Percentiles rank a stretch among this genome's conserved stretches.
Conservation (phyloP, 1,140 invertebrate species). For the Cydia strobilella region DNA sequence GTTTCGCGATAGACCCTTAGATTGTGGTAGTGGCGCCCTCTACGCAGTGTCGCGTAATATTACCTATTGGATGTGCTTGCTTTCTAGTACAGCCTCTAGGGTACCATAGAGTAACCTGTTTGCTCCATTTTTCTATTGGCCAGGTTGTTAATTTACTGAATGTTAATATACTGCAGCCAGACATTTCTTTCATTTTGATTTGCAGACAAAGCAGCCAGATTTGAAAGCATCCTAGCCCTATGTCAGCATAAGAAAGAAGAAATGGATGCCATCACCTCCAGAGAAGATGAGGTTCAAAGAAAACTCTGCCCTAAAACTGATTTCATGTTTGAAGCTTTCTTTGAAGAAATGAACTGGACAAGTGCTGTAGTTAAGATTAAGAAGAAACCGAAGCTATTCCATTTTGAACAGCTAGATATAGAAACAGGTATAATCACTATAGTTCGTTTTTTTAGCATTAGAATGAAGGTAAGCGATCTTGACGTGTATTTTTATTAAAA, state of each 20-base stretch:
- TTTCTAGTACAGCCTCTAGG: no score
- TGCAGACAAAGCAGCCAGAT: conserved; percentile 59
- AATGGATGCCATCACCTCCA: conserved; percentile 48
- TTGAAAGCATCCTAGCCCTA: conserved; percentile 55
- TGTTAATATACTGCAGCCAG: no score
- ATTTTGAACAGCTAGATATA: conserved; percentile 71
- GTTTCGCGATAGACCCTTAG: no score
- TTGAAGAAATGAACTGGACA: conserved; percentile 65
- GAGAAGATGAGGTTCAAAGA: conserved; percentile 58
- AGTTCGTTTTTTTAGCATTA: no score
- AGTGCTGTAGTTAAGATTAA: conserved; percentile 46
- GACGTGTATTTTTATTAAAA: no score
- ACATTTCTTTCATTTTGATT: conserved; percentile 24
- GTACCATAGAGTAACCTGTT: no score
- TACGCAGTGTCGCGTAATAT: no score
- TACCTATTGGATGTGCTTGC: no score
- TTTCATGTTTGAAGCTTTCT: conserved; percentile 64
- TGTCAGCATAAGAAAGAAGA: conserved; percentile 68
- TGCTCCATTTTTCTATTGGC: no score
- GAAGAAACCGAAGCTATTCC: conserved; percentile 52
- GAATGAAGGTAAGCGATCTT: no score
- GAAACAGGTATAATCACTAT: conserved; percentile 53
- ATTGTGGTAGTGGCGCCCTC: no score
- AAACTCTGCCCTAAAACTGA: conserved; percentile 67
- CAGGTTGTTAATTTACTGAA: no score